Base-by-base conservation (phyloP, 2,888 invertebrate genomes). In the Melieria omissa region DNA sequence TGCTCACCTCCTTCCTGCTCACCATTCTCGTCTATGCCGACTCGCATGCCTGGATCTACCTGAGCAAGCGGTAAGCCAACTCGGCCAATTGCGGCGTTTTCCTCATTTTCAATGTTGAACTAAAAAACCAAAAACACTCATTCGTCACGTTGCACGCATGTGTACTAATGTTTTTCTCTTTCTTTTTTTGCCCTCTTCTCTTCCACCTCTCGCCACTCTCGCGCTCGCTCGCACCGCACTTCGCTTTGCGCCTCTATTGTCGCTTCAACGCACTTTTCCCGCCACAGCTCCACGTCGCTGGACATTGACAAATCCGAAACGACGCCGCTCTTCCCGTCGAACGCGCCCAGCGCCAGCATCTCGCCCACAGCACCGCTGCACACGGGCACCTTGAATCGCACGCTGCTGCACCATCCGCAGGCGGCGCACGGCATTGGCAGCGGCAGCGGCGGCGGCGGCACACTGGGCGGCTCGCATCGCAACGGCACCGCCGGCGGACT, bases 21-120 rank as follows among this genome's bases (percentile, higher is more conserved):
- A 97, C 97, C 0, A 92, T 96, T 69, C 91, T 97, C 58, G 97
- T 97, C 65, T 95, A 97, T 89, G 93, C 97, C 71, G 96, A 97
- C 85, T 97, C 97, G 7, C 97, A 97, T 85, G 96, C 97, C 45
- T 98, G 98, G 97, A 97, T 97, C 84, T 96, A 97, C 86, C 94
- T 97, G 78, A 93, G 94, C 83, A 95, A 95, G 86, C 94, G 94
- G 96, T 96, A 86, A 88, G 76, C 70, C 5, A 8, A 46, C 55
- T 29, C n/a, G n/a, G 49, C 6, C 0, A 10, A 12, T 46, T 60
- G 29, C 12, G 7, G 47, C 45, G 16, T n/a, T 44, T 29, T 29
- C 29, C 3, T 29, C 29, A 29, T 29, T 29, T 29, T 29, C 29
- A 29, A 29, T 29, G 29, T 29, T 29, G 29, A 29, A 29, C 29